Evolutionary conservation across 1,140 invertebrate species (phyloP), one percentile per base, ranked within the genome.

Genomic region (Oryctes rhinoceros): DNA sequence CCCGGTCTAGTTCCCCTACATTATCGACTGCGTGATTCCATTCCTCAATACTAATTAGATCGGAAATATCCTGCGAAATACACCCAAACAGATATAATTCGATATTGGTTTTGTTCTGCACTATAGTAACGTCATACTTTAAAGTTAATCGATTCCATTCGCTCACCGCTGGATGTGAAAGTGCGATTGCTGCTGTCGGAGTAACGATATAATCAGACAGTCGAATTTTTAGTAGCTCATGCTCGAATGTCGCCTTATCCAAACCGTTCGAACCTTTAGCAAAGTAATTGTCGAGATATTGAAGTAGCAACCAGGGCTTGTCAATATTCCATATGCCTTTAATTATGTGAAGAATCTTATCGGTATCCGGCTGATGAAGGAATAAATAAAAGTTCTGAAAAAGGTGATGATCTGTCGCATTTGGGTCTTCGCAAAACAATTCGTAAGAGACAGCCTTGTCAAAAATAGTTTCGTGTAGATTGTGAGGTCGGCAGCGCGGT

Each of bases 271-370:
- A n/a, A 15, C 15, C 18, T 18, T 59, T 59, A 6, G 13, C 15
- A 59, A 59, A 59, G n/a, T 59, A 59, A 7, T 59, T 59, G 15
- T 59, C 53, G 15, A 59, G 53, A 18, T 59, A 59, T 59, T n/a
- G 5, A 18, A 59, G 15, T 59, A 59, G 20, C 15, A 18, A 15
- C 15, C 15, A n/a, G 6, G 53, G 53, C 15, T 59, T 18, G 18
- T 59, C 18, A 7, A 59, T 18, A 4, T n/a, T 7, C 53, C 53
- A 59, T n/a, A 59, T 59, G n/a, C 53, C 53, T 59, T 18, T 59
- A 7, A 59, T 6, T n/a, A n/a, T 59, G 18, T 59, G 6, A 59
- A 18, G 15, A 18, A 59, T n/a, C 6, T n/a, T 59, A 0, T 59
- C 6, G 15, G 53, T 59, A 18, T 59, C 53, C 0, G 53, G 53